Conservation (phyloP, 2,797 vertebrate species). For the Mus spretus region DNA sequence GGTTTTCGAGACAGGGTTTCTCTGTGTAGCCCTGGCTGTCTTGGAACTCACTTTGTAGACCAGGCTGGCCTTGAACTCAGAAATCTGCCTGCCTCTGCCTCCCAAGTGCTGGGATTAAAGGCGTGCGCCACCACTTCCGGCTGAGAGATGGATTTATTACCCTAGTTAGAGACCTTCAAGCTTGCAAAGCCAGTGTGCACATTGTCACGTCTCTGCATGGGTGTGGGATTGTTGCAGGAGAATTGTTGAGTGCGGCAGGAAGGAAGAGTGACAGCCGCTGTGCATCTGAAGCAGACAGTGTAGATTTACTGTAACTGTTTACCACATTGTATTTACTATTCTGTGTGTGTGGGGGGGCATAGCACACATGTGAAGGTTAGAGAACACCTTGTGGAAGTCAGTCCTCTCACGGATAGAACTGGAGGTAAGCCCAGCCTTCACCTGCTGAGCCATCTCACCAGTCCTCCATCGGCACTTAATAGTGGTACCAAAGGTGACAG, state of each 20-base stretch:
- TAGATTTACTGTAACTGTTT: neutral
- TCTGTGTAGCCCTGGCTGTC: too few species aligned
- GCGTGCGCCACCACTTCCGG: too few species aligned
- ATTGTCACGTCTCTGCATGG: neutral
- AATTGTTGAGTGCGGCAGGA: constrained; percentile 21
- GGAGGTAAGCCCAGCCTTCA: neutral
- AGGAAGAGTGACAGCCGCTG: constrained; percentile 32
- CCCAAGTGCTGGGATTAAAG: too few species aligned
- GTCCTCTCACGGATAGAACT: neutral
- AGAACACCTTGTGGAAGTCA: neutral
- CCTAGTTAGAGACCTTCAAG: neutral
- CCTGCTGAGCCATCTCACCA: neutral
- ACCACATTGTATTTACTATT: neutral
- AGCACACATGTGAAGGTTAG: neutral
- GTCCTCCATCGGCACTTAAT: neutral
- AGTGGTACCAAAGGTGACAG: neutral
- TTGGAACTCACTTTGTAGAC: too few species aligned
- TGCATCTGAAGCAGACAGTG: constrained; percentile 39
- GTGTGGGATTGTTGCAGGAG: neutral
- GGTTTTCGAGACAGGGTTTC: too few species aligned
- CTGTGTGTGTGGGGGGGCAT: neutral
- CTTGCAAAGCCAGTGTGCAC: neutral
- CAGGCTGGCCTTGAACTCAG: too few species aligned
- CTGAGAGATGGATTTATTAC: neutral
- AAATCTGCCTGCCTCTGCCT: too few species aligned